Base-by-base conservation (phyloP, 2,113 vertebrate genomes). In the Toxostoma redivivum region DNA sequence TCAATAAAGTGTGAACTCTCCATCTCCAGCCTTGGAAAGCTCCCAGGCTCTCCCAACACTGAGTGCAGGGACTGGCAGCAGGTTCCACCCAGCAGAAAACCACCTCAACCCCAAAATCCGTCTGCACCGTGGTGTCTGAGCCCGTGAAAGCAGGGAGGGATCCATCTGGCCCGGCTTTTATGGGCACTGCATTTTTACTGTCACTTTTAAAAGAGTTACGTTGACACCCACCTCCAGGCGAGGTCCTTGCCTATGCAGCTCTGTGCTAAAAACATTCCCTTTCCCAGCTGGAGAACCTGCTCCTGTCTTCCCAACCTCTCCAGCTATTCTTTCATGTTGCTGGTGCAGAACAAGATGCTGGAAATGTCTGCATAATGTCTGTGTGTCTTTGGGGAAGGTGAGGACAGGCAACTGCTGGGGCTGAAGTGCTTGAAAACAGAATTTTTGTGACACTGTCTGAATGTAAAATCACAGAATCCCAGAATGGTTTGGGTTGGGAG, bases 181-280 rank as follows among this genome's bases (percentile, higher is more conserved):
- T 45, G 93, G 91, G 69, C 73, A 38, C 81, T 85, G 89, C 73
- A 96, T 84, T 89, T 96, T 86, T 84, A 18, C 89, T 94, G 93
- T 91, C 94, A 73, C 89, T 95, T 95, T 81, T 54, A 2, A 28
- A 94, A 85, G 69, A 92, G 79, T 95, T 87, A 86, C n/a, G 17
- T 73, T 95, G 60, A 96, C 90, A 96, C 90, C 92, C 94, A 95
- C 90, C 93, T 95, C 95, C 95, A 69, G 94, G 89, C 50, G 47
- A 82, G 61, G 90, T 23, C 90, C 79, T 69, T 61, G 89, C 23
- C 8, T 94, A 15, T 94, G 86, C 92, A 88, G 58, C 70, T 73
- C 93, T 72, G 44, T 57, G 86, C 91, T 95, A 82, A 96, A 96
- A 95, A 85, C 91, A 82, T 91, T 85, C 54, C 78, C 60, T 61